Evolutionary conservation across 2,113 vertebrate genomes (phyloP), one percentile per base, ranked within the genome.

Genomic region (Zosterops lateralis): DNA sequence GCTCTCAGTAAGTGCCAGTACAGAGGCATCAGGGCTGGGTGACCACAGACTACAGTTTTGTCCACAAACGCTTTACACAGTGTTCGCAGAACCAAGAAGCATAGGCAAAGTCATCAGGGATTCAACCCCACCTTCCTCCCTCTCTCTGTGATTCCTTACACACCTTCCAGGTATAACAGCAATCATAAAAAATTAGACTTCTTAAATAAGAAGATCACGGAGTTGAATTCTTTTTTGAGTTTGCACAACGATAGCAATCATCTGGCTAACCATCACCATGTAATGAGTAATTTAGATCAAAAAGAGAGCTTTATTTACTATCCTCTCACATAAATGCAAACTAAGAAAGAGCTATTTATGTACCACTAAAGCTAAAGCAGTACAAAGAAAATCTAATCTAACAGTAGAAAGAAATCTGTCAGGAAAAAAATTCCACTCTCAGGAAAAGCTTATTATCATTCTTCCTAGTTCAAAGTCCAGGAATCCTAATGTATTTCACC

Each of bases 351-450:
- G 26, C 72, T 84, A 65, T 87, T 95, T 93, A 92, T 73, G 87
- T 90, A 68, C 92, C 74, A 80, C 73, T 83, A 54, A 88, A 90
- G 36, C 70, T 91, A 76, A 96, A 96, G 82, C 71, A 80, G 79
- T 89, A 62, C 61, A 89, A 92, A 91, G 79, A 94, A 96, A 96
- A 90, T 95, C 93, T 90, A 92, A 95, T 90, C 51, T 94, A 95
- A 54, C 87, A 20, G 40, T 57, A 85, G 86, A 77, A 86, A 93
- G 78, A 87, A 87, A 25, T 22, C 32, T 70, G 54, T 26, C 60
- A 93, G 84, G 70, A 58, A 86, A 54, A 64, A 94, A 92, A 93
- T 72, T 92, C 85, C 60, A 53, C 54, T 94, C 65, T 91, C 24
- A 58, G 79, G 47, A 92, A 79, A 56, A 32, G 54, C 42, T 85